A percentile compares a stretch with the other conserved stretches of the same genome.
Evolutionary conservation across 1,140 invertebrate genomes (phyloP).

Genomic region (Macrocentrus cingulum): DNA sequence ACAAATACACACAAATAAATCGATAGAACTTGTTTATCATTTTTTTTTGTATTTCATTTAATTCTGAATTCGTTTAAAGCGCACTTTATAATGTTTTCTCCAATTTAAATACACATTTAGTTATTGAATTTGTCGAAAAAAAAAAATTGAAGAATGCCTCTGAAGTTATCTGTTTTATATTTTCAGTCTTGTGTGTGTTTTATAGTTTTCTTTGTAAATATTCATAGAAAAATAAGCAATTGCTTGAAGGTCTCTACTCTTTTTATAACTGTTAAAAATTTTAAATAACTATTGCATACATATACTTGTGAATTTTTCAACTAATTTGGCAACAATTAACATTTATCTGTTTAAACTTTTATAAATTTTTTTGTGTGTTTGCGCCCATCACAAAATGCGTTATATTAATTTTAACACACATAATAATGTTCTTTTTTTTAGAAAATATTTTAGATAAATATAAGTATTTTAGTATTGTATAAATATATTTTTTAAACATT

Average conservation of each 20-base stretch:
- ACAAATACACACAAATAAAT: too few relatives aligned
- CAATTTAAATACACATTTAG: slow-evolving; percentile 3
- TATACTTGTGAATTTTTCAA: too few relatives aligned
- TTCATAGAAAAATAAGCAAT: slow-evolving; percentile 4
- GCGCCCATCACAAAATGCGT: too few relatives aligned
- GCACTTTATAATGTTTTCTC: slow-evolving; percentile 1
- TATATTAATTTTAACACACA: too few relatives aligned
- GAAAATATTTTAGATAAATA: too few relatives aligned
- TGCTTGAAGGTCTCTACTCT: not conserved
- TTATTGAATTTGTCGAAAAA: not conserved
- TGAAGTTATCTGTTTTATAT: not conserved
- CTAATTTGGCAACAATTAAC: too few relatives aligned
- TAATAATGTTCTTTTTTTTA: too few relatives aligned
- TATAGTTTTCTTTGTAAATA: not conserved
- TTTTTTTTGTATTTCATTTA: slow-evolving; percentile 22
- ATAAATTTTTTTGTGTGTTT: not conserved
- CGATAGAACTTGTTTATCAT: too few relatives aligned
- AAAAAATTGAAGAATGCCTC: not conserved
- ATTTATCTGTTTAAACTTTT: too few relatives aligned
- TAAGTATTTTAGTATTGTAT: too few relatives aligned
- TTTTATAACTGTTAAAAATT: not conserved
- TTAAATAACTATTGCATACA: not conserved
- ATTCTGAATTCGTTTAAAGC: slow-evolving; percentile 12
- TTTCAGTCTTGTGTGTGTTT: not conserved
- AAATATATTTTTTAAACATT: too few relatives aligned